These are phyloP conservation scores for Neotoma lepida DNA, from an alignment of 2,113 vertebrate species.

Conservation along the genomic window DNA sequence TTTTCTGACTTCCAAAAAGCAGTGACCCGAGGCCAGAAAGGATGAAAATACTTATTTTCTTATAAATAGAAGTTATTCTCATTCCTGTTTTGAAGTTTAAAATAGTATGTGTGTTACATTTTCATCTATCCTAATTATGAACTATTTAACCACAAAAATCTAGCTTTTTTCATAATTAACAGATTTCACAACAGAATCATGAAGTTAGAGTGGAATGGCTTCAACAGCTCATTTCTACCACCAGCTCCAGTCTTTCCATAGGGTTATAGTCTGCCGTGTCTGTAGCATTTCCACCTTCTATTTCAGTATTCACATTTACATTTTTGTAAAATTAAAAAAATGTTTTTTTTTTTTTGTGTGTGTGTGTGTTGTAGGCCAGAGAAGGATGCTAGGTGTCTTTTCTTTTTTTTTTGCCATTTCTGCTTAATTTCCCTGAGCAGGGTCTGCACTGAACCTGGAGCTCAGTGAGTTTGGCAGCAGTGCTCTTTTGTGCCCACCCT, in stretches of 20 bases:
- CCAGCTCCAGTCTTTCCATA: not conserved
- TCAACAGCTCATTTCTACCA: not conserved
- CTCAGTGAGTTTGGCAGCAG: not conserved
- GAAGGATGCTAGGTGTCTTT: not conserved
- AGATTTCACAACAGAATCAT: conserved; percentile 31
- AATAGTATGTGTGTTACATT: conserved; percentile 49
- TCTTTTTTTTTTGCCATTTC: not conserved
- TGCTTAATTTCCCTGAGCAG: too few species aligned
- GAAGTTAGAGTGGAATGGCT: not conserved
- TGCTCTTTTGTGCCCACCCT: too few species aligned
- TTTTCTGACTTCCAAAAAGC: conserved; percentile 13
- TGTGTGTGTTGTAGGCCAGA: not conserved
- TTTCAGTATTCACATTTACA: not conserved
- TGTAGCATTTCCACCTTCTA: not conserved
- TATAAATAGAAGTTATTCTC: conserved; percentile 60
- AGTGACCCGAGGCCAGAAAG: conserved; percentile 64
- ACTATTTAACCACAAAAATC: conserved; percentile 62
- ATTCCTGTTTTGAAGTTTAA: conserved; percentile 68
- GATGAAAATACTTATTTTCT: conserved; percentile 60
- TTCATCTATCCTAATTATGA: conserved; percentile 58
- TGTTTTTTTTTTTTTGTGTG: not conserved
- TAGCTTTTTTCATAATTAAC: conserved; percentile 48
- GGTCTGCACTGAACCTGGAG: not conserved
- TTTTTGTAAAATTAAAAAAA: not conserved
- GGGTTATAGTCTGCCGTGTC: not conserved